These are phyloP conservation scores for Dione vanillae DNA, from an alignment of 2,888 invertebrate genomes.

Conservation along the genomic window DNA sequence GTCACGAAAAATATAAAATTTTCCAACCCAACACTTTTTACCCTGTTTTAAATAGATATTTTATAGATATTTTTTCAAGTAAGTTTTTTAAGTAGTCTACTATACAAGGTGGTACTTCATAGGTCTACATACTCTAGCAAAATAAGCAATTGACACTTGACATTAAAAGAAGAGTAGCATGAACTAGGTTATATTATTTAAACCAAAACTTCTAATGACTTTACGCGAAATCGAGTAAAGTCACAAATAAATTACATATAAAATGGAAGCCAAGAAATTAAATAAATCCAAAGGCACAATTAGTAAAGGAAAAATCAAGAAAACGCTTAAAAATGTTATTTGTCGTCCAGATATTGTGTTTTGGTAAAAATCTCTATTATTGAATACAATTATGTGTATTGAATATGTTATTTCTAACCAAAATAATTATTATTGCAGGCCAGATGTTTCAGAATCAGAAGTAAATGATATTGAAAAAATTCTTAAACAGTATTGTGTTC, in stretches of 20 bases:
- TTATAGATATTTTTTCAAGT: too few species aligned
- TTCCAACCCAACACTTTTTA: too few species aligned
- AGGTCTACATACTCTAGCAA: background rate
- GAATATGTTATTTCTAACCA: background rate
- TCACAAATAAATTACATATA: background rate
- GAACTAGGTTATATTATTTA: background rate
- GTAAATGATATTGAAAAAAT: slow-evolving; percentile 52
- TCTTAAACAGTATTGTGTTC: slow-evolving; percentile 59
- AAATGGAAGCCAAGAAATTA: slow-evolving; percentile 61
- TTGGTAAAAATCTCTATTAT: slow-evolving; percentile 58
- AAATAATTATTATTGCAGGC: slow-evolving; percentile 57
- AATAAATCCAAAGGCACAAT: slow-evolving; percentile 64
- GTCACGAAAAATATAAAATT: too few species aligned
- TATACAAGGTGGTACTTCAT: too few species aligned
- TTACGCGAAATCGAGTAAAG: too few species aligned
- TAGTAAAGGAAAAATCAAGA: slow-evolving; percentile 74
- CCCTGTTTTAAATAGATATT: too few species aligned
- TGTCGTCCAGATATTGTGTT: slow-evolving; percentile 70
- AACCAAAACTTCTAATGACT: background rate
- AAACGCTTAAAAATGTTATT: slow-evolving; percentile 74
- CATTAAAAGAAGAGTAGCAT: background rate
- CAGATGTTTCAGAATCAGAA: slow-evolving; percentile 59
- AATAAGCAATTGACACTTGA: background rate
- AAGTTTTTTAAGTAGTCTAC: too few species aligned
- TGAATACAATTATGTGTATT: background rate